A percentile compares a stretch with the other conserved stretches of the same genome.
phyloP scores from a whole-genome alignment of 1,140 invertebrate species.

The Melitaea cinxia region DNA sequence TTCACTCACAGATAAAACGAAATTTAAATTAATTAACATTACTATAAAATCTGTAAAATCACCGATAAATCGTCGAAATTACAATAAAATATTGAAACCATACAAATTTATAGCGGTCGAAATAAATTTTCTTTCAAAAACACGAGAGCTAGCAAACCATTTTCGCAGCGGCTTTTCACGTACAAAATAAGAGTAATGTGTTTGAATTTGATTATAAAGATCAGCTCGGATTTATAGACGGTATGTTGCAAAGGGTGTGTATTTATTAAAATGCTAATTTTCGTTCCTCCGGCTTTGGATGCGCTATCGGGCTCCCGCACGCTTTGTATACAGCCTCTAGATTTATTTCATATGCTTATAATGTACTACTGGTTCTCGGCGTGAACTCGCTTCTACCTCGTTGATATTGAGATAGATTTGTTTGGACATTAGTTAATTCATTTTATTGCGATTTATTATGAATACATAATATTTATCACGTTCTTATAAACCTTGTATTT shows the following conservation, averaged over 20 bases:
- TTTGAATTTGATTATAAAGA: constrained; percentile 82
- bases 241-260: constrained; percentile 78
- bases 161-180: constrained; percentile 53
- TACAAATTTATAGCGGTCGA: constrained; percentile 15
- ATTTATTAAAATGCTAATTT: constrained; percentile 82
- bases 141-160: constrained; percentile 41
- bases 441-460: background rate
- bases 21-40: constrained; percentile 7
- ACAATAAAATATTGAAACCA: constrained; percentile 10
- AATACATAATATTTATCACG: background rate
- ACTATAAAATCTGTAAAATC: constrained; percentile 6
- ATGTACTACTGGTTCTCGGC: constrained; percentile 53
- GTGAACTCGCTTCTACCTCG: constrained; percentile 27
- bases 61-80: constrained; percentile 4
- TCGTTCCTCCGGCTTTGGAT: constrained; percentile 72
- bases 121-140: constrained; percentile 35
- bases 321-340: constrained; percentile 76
- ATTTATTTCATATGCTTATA: constrained; percentile 73
- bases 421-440: constrained; percentile 5
- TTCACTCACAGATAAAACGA: background rate
- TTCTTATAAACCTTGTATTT: background rate
- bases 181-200: constrained; percentile 75
- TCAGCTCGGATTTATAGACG: constrained; percentile 74
- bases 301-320: constrained; percentile 73
- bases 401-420: constrained; percentile 1